Evolutionary conservation across 2,888 invertebrate species (phyloP), one percentile per base, ranked within the genome.

Genomic region (Tolmerus cingulatus): DNA sequence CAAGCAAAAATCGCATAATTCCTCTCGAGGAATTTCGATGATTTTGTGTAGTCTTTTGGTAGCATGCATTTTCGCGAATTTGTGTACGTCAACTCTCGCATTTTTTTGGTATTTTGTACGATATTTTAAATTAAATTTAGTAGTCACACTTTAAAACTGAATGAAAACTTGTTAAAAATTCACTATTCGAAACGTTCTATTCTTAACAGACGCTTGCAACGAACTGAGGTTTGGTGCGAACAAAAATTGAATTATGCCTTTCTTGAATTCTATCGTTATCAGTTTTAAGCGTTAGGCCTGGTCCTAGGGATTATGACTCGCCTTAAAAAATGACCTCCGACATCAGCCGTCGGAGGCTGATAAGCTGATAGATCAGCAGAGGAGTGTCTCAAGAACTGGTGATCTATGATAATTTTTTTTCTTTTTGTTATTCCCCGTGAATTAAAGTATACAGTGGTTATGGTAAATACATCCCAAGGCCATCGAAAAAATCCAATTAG

Each of bases 51-150:
- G 40, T 88, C 88, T 76, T 77, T 87, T 8, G 88, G 88, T 85
- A 88, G 81, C 87, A 88, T 88, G 30, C 87, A 87, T 74, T 76
- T 88, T 74, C 88, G 85, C 19, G 88, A 88, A 77, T 88, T 88
- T 23, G 87, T 88, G 40, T 88, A 88, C 16, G 88, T 88, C 77
- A 88, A 86, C 51, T 88, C 87, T 12, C 87, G 87, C 87, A 88
- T 88, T 86, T 57, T 86, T 86, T 57, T 86, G 37, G 16, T 19
- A 16, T 9, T 57, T 57, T 34, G 7, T 9, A 8, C 9, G 9
- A 8, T 66, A 66, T 23, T 66, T 66, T 2, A 66, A 66, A 23
- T 27, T 66, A 2, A 23, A 8, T 27, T 66, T 19, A 66, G n/a
- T n/a, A n/a, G n/a, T 7, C 7, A 5, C 51, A 51, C 51, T 51